These are phyloP conservation scores for Tromatobia lineatoria DNA, from an alignment of 2,888 invertebrate genomes.

Conservation along the genomic window DNA sequence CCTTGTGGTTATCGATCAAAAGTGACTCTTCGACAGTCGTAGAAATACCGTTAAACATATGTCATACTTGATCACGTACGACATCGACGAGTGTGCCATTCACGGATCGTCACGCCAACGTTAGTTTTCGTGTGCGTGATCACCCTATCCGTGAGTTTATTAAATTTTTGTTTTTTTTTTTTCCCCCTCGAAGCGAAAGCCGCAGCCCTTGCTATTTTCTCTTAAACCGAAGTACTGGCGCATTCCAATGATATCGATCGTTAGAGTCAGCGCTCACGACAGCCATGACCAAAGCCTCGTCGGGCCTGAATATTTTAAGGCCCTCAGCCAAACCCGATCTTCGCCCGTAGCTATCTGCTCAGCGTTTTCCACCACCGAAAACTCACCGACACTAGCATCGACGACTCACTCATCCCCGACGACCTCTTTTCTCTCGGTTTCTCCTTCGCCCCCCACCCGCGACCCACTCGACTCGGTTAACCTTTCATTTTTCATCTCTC, in stretches of 20 bases:
- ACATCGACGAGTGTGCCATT: not conserved
- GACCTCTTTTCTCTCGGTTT: conserved; percentile 22
- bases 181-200: not conserved
- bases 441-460: not conserved
- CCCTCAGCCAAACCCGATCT: conserved; percentile 50
- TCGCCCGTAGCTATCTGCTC: conserved; percentile 35
- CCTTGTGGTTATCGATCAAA: conserved; percentile 6
- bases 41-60: conserved; percentile 62
- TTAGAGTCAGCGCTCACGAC: conserved; percentile 65
- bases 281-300: conserved; percentile 57
- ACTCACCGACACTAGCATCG: not conserved
- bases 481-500: conserved; percentile 72
- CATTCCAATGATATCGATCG: conserved; percentile 76
- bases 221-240: conserved; percentile 71
- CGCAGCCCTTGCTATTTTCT: conserved; percentile 15
- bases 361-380: conserved; percentile 3
- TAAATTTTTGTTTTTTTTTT: conserved; percentile 6
- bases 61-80: conserved; percentile 34
- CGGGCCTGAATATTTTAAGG: conserved; percentile 76
- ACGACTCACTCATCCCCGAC: conserved; percentile 22
- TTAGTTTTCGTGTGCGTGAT: not conserved
- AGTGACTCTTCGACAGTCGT: not conserved
- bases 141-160: conserved; percentile 1
- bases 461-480: conserved; percentile 70
- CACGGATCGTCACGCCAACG: not conserved